Conservation (phyloP, 2,888 invertebrate genomes). For the Macrophya alboannulata region DNA sequence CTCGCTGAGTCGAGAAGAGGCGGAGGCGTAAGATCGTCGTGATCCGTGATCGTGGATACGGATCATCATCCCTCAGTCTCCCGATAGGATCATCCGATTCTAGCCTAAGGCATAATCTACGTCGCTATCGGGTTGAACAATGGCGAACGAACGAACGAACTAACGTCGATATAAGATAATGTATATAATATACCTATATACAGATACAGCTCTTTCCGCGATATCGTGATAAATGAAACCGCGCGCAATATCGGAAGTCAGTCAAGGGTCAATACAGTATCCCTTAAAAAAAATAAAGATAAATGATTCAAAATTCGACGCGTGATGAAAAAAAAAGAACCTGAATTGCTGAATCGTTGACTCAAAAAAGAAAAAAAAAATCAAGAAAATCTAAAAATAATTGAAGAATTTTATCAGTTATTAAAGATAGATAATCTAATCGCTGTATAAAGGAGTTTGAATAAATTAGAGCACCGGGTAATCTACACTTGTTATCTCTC, state of each 20-base stretch:
- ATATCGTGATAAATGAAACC: constrained; percentile 18
- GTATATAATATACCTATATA: not conserved
- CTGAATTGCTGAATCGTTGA: too few relatives aligned
- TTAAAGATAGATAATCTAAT: too few relatives aligned
- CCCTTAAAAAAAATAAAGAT: not conserved
- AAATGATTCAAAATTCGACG: not conserved
- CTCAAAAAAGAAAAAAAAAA: too few relatives aligned
- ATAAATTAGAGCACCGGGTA: too few relatives aligned
- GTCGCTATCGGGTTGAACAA: constrained; percentile 31
- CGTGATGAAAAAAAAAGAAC: too few relatives aligned
- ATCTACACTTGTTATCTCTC: too few relatives aligned
- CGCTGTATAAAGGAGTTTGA: too few relatives aligned
- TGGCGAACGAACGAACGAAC: not conserved
- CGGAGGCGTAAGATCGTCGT: constrained; percentile 75
- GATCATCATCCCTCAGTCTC: constrained; percentile 77
- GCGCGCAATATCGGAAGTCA: not conserved
- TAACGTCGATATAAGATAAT: not conserved
- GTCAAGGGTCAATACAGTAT: constrained; percentile 1
- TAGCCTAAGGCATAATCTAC: not conserved
- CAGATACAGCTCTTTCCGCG: not conserved
- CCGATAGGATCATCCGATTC: constrained; percentile 72
- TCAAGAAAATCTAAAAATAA: too few relatives aligned
- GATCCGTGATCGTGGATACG: constrained; percentile 73
- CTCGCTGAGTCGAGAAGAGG: not conserved
- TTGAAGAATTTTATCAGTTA: too few relatives aligned